Evolutionary conservation across 1,140 invertebrate genomes (phyloP), one percentile per base, ranked within the genome.

Genomic region (Dysdera silvatica): DNA sequence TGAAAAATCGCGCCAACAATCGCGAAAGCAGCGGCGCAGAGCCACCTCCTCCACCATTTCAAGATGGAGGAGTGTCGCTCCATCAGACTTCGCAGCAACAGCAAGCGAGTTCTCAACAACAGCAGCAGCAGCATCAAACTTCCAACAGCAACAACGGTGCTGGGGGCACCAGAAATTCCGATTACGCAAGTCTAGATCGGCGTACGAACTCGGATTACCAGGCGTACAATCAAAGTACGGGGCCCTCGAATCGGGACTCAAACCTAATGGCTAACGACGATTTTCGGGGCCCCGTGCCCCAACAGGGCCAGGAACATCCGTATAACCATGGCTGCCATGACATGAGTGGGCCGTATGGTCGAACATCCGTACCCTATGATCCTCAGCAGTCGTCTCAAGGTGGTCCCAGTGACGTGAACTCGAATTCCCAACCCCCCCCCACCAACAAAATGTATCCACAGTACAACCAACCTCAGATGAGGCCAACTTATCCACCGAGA

Each of bases 41-140:
- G 31, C 35, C 37, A 37, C 33, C 52, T 23, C 47, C 51, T 43
- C 33, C 59, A 61, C 51, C 45, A 57, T 66, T 61, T 35, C 65
- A 66, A 66, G 65, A 66, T 66, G 57, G 63, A 45, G 57, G 56
- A n/a, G 24, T 24, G 31, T 26, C 45, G n/a, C 61, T 45, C 47
- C 51, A 57, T 55, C 43, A 51, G 56, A 48, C 51, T 60, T 41
- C 53, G 20, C 16, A 53, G 32, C 10, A n/a, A 12, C 12, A 16
- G 12, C 16, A 18, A 26, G 23, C n/a, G 14, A n/a, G 12, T 23
- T 53, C 26, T 4, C n/a, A n/a, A n/a, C n/a, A n/a, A n/a, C n/a
- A n/a, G 10, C 10, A 14, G 10, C 14, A n/a, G 16, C 16, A 48
- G 12, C 45, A 48, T 12, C 14, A 12, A 10, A 10, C 14, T 23